Percentiles rank a stretch among this genome's conserved stretches.
Evolutionary conservation across 1,140 invertebrate species (phyloP).

Genomic region (Caerostris darwini): DNA sequence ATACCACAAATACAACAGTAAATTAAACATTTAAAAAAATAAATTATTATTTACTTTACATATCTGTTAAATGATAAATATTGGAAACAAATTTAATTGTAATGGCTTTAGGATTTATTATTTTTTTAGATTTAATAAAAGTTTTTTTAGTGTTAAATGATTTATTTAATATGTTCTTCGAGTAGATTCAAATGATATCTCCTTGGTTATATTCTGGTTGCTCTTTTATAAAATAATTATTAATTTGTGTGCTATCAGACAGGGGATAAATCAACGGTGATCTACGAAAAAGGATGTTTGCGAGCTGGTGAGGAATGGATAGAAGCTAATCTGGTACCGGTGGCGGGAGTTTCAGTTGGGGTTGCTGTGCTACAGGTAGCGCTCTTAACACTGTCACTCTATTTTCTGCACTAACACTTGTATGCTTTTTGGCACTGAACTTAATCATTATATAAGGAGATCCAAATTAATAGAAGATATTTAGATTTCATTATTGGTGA

Average conservation of each 20-base stretch:
- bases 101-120: no score
- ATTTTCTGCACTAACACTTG: constrained; percentile 53
- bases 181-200: background rate
- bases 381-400: constrained; percentile 44
- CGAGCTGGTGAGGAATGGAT: constrained; percentile 96
- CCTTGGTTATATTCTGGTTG: background rate
- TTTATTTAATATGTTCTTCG: background rate
- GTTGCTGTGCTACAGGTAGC: constrained; percentile 92
- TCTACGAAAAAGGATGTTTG: constrained; percentile 96
- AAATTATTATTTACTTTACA: no score
- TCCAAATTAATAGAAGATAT: no score
- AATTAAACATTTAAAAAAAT: no score
- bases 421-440: background rate
- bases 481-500: no score
- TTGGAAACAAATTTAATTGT: no score
- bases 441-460: no score
- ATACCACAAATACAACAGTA: no score
- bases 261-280: constrained; percentile 87
- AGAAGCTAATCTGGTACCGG: constrained; percentile 93
- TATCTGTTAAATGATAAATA: no score
- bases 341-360: constrained; percentile 90
- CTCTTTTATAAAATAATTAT: background rate
- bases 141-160: background rate
- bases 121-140: background rate
- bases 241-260: constrained; percentile 62